Evolutionary conservation across 2,888 invertebrate species (phyloP), one percentile per base, ranked within the genome.

Genomic region (Drosophila anomelani): DNA sequence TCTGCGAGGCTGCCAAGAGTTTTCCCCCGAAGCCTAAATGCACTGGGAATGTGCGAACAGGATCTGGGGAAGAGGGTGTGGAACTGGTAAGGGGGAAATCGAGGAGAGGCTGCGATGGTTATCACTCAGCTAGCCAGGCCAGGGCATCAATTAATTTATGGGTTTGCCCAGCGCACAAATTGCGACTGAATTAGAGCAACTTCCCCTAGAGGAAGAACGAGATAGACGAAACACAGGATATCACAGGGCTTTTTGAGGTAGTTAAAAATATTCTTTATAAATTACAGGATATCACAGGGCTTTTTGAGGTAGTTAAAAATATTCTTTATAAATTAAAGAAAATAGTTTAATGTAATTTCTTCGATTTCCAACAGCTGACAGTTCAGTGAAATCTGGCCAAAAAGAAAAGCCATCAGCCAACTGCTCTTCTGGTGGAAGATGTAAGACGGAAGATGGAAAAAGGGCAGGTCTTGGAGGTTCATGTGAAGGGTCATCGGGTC

Each of bases 131-230:
- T 47, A 71, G 57, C 55, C 49, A 44, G 69, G 71, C 32, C 26
- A 39, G 57, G 57, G 54, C 53, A 38, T 57, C 69, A 89, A 91
- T 90, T 88, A 91, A 91, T 91, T 91, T 91, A 91, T 91, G 88
- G 90, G 81, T 85, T 89, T 90, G 87, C 90, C 89, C 90, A 80
- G 84, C 82, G 90, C 91, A 91, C 92, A 92, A 91, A 91, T 91
- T 91, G 89, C 87, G 82, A 78, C 76, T 78, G 88, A 90, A 91
- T 91, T 90, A 88, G 88, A 90, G 83, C 26, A 5, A 26, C 26
- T 26, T 26, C 26, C 26, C 26, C 26, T 4, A 4, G 5, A 26
- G 26, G 26, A 5, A 32, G n/a, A 26, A 26, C 26, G 54, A n/a
- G 49, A 38, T 32, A 43, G 32, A 17, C 13, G 15, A 58, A 46